A percentile compares a stretch with the other conserved stretches of the same genome.
Evolutionary conservation across 2,888 invertebrate species (phyloP).

Genomic region (Leucophenga montana): DNA sequence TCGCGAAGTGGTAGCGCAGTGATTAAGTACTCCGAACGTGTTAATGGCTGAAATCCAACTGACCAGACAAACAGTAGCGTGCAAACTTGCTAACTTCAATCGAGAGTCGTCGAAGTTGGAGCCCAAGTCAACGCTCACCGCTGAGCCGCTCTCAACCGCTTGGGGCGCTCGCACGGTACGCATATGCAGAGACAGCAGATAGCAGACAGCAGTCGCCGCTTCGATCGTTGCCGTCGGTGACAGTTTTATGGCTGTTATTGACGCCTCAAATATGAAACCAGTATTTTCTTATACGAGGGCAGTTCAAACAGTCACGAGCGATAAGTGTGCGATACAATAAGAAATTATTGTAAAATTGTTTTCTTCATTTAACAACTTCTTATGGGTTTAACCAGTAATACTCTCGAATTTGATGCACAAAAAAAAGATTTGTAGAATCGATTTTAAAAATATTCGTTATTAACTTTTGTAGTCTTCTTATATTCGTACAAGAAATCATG

Average conservation of each 20-base stretch:
- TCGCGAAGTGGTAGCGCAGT: slow-evolving; percentile 14
- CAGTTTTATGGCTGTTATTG: background rate
- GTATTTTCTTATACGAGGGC: slow-evolving; percentile 12
- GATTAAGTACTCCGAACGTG: slow-evolving; percentile 61
- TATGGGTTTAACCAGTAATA: no score
- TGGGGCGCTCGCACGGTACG: slow-evolving; percentile 6
- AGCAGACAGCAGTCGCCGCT: slow-evolving; percentile 20
- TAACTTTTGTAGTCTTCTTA: no score
- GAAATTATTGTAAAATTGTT: no score
- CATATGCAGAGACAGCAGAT: slow-evolving; percentile 19
- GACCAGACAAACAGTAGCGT: slow-evolving; percentile 66
- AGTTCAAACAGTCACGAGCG: no score
- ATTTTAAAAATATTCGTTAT: no score
- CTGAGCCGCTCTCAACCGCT: slow-evolving; percentile 26
- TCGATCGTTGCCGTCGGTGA: slow-evolving; percentile 6
- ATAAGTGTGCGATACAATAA: no score
- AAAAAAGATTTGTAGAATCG: no score
- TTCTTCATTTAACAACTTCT: no score
- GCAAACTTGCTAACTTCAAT: slow-evolving; percentile 57
- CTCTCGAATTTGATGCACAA: no score
- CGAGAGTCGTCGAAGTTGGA: background rate
- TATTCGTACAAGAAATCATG: no score
- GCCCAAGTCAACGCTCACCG: background rate
- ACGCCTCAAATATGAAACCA: slow-evolving; percentile 10
- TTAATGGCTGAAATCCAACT: slow-evolving; percentile 70